phyloP scores from a whole-genome alignment of 2,113 vertebrate species.

The Rhizomys pruinosus region DNA sequence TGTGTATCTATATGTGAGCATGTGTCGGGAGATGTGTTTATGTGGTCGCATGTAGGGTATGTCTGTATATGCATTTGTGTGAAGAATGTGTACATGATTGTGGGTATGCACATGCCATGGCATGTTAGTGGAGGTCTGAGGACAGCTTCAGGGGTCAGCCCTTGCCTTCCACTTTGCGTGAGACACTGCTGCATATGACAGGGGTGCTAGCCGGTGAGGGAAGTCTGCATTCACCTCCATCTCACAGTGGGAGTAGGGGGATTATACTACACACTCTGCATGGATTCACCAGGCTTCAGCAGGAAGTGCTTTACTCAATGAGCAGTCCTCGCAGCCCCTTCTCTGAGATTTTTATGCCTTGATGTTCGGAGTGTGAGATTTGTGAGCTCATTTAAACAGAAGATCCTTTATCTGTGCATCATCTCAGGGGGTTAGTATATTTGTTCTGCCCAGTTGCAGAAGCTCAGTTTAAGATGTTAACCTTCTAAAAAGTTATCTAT shows the following conservation, averaged over 20 bases:
- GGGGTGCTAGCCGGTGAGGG: too few species aligned
- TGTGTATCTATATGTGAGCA: too few species aligned
- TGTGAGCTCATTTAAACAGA: background rate
- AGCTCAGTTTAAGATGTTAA: background rate
- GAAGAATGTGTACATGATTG: too few species aligned
- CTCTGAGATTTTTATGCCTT: background rate
- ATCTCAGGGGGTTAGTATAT: background rate
- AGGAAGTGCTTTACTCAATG: background rate
- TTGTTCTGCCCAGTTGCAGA: background rate
- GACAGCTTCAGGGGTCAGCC: background rate
- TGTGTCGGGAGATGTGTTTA: background rate
- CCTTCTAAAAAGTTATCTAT: background rate
- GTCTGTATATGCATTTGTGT: background rate
- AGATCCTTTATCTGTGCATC: background rate
- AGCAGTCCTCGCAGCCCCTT: background rate
- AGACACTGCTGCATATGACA: background rate
- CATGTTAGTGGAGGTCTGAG: background rate
- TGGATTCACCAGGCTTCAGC: background rate
- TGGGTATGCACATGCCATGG: too few species aligned
- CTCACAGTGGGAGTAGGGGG: background rate
- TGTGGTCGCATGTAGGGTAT: background rate
- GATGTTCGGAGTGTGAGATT: background rate
- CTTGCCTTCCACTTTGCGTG: background rate
- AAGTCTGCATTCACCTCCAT: background rate
- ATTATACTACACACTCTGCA: background rate